Evolutionary conservation across 1,140 invertebrate species (phyloP).

Genomic region (Cyclina sinensis): DNA sequence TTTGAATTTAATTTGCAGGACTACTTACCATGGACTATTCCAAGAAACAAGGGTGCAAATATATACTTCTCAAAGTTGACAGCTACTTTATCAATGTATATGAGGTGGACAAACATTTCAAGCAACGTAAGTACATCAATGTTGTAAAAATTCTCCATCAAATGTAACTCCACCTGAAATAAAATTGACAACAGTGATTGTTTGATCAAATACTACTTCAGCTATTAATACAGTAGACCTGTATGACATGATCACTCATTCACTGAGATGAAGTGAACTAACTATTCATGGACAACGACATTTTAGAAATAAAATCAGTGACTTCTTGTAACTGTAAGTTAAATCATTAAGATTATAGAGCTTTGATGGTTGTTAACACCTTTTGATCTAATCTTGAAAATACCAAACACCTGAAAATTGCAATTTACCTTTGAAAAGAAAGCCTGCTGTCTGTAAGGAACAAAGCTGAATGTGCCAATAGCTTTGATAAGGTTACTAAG

Average conservation of each 20-base stretch:
- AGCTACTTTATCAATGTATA: slow-evolving; percentile 14
- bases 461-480: neutral
- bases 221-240: too few species aligned
- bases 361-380: too few species aligned
- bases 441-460: neutral
- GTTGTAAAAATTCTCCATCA: slow-evolving; percentile 40
- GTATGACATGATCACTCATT: too few species aligned
- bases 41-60: slow-evolving; percentile 8
- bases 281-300: too few species aligned
- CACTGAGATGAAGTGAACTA: too few species aligned
- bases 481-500: neutral
- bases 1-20: neutral
- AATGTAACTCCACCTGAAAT: slow-evolving; percentile 6
- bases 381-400: too few species aligned
- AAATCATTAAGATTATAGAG: too few species aligned
- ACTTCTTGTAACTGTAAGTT: too few species aligned
- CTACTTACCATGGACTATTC: neutral
- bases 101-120: slow-evolving; percentile 10
- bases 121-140: neutral
- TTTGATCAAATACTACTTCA: too few species aligned
- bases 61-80: neutral
- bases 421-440: neutral
- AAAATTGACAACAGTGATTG: neutral
- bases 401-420: too few species aligned
- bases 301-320: too few species aligned